phyloP scores from a whole-genome alignment of 1,140 invertebrate species.

The Sminthurides bifidus region DNA sequence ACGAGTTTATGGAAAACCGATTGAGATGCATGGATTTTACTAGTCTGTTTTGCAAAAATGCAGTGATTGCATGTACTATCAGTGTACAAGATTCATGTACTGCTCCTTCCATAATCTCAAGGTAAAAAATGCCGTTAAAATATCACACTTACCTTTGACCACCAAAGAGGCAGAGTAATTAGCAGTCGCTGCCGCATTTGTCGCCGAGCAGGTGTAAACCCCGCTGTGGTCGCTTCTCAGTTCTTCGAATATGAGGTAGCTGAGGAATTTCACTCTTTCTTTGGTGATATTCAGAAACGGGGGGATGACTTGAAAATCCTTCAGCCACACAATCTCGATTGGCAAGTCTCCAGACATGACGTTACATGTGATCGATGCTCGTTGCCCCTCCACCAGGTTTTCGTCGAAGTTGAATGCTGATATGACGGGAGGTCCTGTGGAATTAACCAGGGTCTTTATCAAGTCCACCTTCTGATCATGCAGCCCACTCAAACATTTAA shows the following conservation, averaged over 20 bases:
- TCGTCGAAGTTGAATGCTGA: slow-evolving; percentile 36
- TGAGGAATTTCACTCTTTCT: slow-evolving; percentile 23
- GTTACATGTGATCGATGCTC: slow-evolving; percentile 37
- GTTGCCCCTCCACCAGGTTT: slow-evolving; percentile 35
- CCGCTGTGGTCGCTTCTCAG: slow-evolving; percentile 32
- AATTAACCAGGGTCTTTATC: too few relatives aligned
- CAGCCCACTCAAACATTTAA: too few relatives aligned
- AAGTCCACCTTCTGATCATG: too few relatives aligned
- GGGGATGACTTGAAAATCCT: slow-evolving; percentile 39
- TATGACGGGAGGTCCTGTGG: slow-evolving; percentile 39
- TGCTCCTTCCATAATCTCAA: too few relatives aligned
- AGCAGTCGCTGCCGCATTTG: slow-evolving; percentile 31
- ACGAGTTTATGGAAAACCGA: too few relatives aligned
- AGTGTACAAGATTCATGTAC: too few relatives aligned
- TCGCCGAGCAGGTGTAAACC: slow-evolving; percentile 37
- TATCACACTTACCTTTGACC: slow-evolving; percentile 29
- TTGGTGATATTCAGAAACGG: slow-evolving; percentile 20
- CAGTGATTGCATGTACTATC: too few relatives aligned
- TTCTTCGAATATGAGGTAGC: slow-evolving; percentile 28
- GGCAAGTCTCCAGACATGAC: slow-evolving; percentile 38
- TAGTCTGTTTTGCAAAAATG: too few relatives aligned
- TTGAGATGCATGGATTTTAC: too few relatives aligned
- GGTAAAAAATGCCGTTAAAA: too few relatives aligned
- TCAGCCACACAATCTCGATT: slow-evolving; percentile 41
- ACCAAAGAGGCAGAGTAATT: slow-evolving; percentile 20